A percentile compares a stretch with the other conserved stretches of the same genome.
These are phyloP conservation scores for Clepsis dumicolana DNA, from an alignment of 2,888 invertebrate genomes.

Conservation along the genomic window DNA sequence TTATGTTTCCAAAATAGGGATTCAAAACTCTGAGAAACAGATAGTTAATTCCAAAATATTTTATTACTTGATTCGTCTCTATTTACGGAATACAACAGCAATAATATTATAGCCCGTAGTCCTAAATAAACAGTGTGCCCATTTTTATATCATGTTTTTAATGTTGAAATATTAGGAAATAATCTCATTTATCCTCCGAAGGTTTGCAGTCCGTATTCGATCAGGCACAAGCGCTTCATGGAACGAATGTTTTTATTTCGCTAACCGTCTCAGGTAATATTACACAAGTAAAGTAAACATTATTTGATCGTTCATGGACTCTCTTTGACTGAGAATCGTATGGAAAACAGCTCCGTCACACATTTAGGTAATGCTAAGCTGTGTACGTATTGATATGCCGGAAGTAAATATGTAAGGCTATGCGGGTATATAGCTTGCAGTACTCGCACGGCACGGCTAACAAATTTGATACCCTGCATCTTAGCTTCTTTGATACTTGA, in stretches of 20 bases:
- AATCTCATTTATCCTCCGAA: conserved; percentile 9
- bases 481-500: too few relatives aligned
- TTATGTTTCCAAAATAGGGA: neutral
- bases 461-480: too few relatives aligned
- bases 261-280: neutral
- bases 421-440: too few relatives aligned
- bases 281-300: neutral
- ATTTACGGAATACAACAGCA: conserved; percentile 30
- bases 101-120: conserved; percentile 13
- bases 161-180: conserved; percentile 9
- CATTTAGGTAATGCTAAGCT: too few relatives aligned
- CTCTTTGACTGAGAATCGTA: neutral
- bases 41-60: neutral
- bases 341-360: neutral
- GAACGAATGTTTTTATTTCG: conserved; percentile 10
- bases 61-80: conserved; percentile 3
- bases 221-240: conserved; percentile 2
- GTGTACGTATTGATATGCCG: too few relatives aligned
- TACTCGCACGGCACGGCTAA: too few relatives aligned
- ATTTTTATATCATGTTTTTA: conserved; percentile 20
- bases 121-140: conserved; percentile 31
- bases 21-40: conserved; percentile 3
- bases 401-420: too few relatives aligned
- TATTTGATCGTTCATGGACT: neutral
- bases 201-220: conserved; percentile 6